These are phyloP conservation scores for Gymnopithys bicolor DNA, from an alignment of 2,797 vertebrate genomes.

Conservation along the genomic window DNA sequence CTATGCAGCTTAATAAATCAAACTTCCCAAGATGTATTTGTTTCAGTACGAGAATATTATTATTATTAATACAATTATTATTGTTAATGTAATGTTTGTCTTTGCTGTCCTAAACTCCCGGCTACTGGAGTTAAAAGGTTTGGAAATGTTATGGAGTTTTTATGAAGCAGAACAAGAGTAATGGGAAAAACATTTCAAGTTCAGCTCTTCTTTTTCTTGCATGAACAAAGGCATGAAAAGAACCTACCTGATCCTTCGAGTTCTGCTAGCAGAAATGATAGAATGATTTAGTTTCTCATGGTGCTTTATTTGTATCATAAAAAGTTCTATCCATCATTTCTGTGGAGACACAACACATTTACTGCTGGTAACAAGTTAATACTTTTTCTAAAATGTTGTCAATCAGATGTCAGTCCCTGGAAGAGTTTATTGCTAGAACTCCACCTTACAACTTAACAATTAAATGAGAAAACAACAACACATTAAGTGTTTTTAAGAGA, in stretches of 20 bases:
- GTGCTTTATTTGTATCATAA: conserved; percentile 22
- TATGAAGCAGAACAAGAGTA: neutral
- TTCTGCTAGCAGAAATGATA: neutral
- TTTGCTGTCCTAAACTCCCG: neutral
- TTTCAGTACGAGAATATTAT: neutral
- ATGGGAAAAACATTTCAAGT: neutral
- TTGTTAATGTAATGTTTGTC: neutral
- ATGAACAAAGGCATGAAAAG: neutral
- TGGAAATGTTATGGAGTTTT: neutral
- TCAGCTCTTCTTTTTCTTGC: neutral
- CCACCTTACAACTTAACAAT: conserved; percentile 11
- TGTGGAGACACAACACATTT: conserved; percentile 15
- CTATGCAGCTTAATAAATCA: neutral
- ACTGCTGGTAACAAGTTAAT: conserved; percentile 34
- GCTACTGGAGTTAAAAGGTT: neutral
- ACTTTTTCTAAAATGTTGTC: conserved; percentile 30
- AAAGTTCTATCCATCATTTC: conserved; percentile 26
- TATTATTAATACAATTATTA: neutral
- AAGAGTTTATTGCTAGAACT: conserved; percentile 5
- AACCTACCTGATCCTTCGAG: neutral
- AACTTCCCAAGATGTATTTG: neutral
- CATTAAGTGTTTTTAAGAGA: neutral
- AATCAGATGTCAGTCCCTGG: conserved; percentile 26
- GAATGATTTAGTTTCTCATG: conserved; percentile 17
- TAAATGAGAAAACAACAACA: conserved; percentile 19